These are phyloP conservation scores for Luffia ferchaultella DNA, from an alignment of 2,888 invertebrate species.

Conservation along the genomic window DNA sequence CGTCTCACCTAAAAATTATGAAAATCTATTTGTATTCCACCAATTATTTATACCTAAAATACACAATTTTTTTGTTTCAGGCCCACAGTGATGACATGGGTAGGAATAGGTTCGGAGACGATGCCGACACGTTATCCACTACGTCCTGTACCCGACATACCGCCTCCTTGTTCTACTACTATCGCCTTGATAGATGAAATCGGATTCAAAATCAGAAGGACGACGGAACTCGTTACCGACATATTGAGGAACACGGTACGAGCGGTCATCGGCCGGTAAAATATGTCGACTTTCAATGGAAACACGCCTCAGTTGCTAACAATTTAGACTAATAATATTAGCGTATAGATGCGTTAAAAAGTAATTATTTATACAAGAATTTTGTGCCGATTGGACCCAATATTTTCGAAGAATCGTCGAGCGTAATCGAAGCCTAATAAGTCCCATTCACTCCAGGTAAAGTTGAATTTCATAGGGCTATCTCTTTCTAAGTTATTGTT, in stretches of 20 bases:
- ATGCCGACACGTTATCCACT: slow-evolving; percentile 38
- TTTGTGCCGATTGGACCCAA: too few species aligned
- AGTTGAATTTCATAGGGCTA: too few species aligned
- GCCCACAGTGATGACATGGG: slow-evolving; percentile 35
- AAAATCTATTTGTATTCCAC: not conserved
- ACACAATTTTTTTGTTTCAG: slow-evolving; percentile 26
- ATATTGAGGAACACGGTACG: slow-evolving; percentile 51
- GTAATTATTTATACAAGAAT: not conserved
- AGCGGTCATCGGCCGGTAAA: slow-evolving; percentile 43
- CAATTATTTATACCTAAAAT: not conserved
- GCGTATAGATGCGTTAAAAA: not conserved
- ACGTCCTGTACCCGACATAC: slow-evolving; percentile 30
- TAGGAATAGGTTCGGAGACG: slow-evolving; percentile 28
- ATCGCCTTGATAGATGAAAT: slow-evolving; percentile 56
- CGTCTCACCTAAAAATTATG: not conserved
- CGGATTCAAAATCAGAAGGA: slow-evolving; percentile 53
- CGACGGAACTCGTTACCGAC: slow-evolving; percentile 54
- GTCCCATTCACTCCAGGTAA: too few species aligned
- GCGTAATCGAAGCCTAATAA: too few species aligned
- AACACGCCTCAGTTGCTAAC: not conserved
- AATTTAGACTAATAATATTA: not conserved
- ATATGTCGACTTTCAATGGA: not conserved
- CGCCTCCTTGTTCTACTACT: slow-evolving; percentile 39
- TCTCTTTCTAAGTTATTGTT: too few species aligned
- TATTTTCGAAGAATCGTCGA: too few species aligned